Conservation (phyloP, 2,113 vertebrate species). For the Lycaon pictus region DNA sequence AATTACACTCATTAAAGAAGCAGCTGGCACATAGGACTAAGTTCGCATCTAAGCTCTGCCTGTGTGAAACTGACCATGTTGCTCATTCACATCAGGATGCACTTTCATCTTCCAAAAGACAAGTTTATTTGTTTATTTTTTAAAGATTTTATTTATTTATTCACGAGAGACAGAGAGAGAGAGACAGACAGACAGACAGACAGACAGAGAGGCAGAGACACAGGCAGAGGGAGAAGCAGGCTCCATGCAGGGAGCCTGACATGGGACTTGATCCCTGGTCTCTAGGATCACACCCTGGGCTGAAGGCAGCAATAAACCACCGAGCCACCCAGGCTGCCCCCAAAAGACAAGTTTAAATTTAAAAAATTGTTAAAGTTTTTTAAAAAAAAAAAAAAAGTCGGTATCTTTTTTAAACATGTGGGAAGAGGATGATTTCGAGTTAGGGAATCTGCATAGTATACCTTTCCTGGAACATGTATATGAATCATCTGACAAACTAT, state of each 20-base stretch:
- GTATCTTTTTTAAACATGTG: neutral
- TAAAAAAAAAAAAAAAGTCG: neutral
- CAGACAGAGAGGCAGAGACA: no score
- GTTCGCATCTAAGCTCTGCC: conserved; percentile 25
- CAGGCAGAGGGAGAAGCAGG: no score
- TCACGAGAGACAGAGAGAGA: no score
- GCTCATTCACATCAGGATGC: neutral
- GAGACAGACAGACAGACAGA: no score
- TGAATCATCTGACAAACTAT: neutral
- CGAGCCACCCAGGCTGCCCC: no score
- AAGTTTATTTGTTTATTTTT: no score
- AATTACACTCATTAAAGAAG: conserved; percentile 78
- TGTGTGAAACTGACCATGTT: conserved; percentile 52
- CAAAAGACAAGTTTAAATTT: conserved; percentile 21
- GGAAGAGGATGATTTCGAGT: neutral
- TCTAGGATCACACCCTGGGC: no score
- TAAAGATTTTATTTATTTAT: no score
- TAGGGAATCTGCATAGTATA: neutral
- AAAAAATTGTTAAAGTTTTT: neutral
- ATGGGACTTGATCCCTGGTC: no score
- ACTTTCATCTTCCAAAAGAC: conserved; percentile 1
- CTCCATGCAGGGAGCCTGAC: no score
- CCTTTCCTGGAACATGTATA: neutral
- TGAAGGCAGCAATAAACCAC: no score
- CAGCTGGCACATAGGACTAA: conserved; percentile 72